phyloP scores from a whole-genome alignment of 2,113 vertebrate genomes.

The Cochlearius cochlearius region DNA sequence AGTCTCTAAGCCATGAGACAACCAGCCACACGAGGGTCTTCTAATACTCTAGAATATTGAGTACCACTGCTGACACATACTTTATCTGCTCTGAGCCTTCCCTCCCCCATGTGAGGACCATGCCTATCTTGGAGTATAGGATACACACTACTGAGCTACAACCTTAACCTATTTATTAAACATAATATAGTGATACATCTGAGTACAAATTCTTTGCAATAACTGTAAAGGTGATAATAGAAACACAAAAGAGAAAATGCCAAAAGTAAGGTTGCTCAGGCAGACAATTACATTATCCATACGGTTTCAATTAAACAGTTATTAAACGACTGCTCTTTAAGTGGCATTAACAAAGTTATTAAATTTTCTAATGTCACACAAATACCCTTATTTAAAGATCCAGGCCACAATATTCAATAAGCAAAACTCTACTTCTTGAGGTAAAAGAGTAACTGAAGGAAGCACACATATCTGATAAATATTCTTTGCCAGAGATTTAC shows the following conservation, averaged over 20 bases:
- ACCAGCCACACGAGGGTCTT: neutral
- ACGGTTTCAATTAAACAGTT: neutral
- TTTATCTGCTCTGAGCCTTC: neutral
- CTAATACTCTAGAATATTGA: neutral
- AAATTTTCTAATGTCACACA: neutral
- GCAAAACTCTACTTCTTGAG: neutral
- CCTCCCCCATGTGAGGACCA: neutral
- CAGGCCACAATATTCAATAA: neutral
- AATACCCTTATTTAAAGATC: neutral
- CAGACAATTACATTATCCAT: neutral
- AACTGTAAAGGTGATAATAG: neutral
- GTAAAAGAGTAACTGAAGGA: neutral
- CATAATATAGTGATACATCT: neutral
- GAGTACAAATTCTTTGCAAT: neutral
- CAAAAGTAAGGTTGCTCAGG: neutral
- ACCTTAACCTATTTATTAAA: neutral
- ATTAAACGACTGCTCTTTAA: neutral
- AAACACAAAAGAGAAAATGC: neutral
- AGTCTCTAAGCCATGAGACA: neutral
- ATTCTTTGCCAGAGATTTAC: neutral
- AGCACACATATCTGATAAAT: neutral
- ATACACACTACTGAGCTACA: neutral
- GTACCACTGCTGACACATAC: neutral
- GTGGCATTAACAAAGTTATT: neutral
- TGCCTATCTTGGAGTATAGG: accelerated